A percentile compares a stretch with the other conserved stretches of the same genome.
Conservation (phyloP, 2,113 vertebrate genomes). For the Chloropsis hardwickii region DNA sequence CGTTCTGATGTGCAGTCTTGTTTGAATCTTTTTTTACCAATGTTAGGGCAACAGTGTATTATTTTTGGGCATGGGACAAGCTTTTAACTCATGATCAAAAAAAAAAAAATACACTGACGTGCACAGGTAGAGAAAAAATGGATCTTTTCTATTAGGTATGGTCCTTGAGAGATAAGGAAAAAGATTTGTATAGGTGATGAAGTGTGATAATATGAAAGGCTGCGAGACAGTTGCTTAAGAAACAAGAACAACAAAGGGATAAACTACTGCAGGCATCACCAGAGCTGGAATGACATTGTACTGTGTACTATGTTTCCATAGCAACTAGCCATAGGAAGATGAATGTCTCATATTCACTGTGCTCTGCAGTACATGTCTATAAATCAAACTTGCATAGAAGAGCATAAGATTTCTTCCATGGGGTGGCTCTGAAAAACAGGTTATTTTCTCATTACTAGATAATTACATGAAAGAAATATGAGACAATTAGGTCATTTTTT, state of each 20-base stretch:
- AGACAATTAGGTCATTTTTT: conserved; percentile 76
- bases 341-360: conserved; percentile 79
- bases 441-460: conserved; percentile 78
- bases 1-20: neutral
- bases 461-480: conserved; percentile 76
- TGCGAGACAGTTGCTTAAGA: conserved; percentile 81
- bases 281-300: conserved; percentile 79
- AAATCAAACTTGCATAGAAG: conserved; percentile 86
- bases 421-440: conserved; percentile 68
- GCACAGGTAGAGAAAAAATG: neutral
- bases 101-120: neutral
- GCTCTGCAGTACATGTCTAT: conserved; percentile 79
- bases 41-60: neutral
- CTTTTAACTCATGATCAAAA: conserved; percentile 14
- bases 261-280: conserved; percentile 79
- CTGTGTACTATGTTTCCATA: conserved; percentile 85
- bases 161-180: conserved; percentile 48
- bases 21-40: neutral
- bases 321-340: conserved; percentile 82
- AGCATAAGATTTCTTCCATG: conserved; percentile 74
- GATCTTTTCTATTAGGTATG: conserved; percentile 21
- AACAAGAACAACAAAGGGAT: conserved; percentile 81
- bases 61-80: conserved; percentile 6
- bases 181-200: conserved; percentile 63
- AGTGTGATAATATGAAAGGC: conserved; percentile 71